These are phyloP conservation scores for Antennarius striatus DNA, from an alignment of 2,113 vertebrate species.

Conservation along the genomic window DNA sequence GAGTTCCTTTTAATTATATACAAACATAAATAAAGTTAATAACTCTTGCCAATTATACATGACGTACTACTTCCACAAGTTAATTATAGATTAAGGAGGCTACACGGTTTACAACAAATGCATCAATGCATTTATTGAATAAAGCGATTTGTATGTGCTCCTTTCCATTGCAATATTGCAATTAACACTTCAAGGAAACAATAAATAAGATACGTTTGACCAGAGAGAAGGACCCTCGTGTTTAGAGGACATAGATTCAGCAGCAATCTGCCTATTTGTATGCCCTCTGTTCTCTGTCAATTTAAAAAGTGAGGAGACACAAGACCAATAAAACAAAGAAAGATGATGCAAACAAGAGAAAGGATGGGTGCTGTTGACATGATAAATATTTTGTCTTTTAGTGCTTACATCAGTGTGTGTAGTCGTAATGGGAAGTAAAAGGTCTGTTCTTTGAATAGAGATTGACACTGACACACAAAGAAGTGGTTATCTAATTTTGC, in stretches of 20 bases:
- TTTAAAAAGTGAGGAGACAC: constrained; percentile 23
- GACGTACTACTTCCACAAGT: constrained; percentile 7
- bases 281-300: constrained; percentile 31
- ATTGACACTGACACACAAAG: constrained; percentile 58
- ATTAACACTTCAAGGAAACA: constrained; percentile 22
- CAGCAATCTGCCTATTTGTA: constrained; percentile 24
- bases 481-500: constrained; percentile 65
- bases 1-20: neutral
- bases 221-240: constrained; percentile 3
- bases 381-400: constrained; percentile 43
- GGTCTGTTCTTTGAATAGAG: constrained; percentile 35
- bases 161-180: neutral
- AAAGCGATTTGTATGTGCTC: neutral
- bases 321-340: constrained; percentile 36
- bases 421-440: constrained; percentile 19
- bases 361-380: constrained; percentile 30
- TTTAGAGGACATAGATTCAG: constrained; percentile 4
- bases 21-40: constrained; percentile 5
- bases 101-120: constrained; percentile 11
- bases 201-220: constrained; percentile 7
- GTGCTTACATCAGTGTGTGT: constrained; percentile 5
- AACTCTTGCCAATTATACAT: constrained; percentile 1
- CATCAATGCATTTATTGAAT: neutral
- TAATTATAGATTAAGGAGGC: constrained; percentile 37
- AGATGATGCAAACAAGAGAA: constrained; percentile 54